These are phyloP conservation scores for Drosophila hamatofila DNA, from an alignment of 2,888 invertebrate species.

Conservation along the genomic window DNA sequence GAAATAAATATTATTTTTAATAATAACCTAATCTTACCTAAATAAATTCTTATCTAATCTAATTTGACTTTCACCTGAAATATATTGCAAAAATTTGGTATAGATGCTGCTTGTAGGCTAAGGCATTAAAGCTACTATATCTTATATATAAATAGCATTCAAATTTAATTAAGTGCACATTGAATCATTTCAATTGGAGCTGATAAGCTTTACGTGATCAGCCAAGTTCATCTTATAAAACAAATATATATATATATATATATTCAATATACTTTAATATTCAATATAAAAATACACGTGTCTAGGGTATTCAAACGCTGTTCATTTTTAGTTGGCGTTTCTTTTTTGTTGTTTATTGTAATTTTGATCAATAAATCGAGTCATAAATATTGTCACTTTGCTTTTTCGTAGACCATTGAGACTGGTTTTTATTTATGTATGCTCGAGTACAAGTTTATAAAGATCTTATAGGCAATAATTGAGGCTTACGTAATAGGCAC, in stretches of 20 bases:
- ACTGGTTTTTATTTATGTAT: constrained; percentile 29
- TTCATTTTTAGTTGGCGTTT: neutral
- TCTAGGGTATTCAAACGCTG: constrained; percentile 16
- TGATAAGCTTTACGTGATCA: neutral
- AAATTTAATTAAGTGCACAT: neutral
- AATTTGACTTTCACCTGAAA: neutral
- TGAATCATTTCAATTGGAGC: no score
- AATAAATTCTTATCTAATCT: constrained; percentile 10
- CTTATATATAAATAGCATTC: neutral
- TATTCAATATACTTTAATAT: no score
- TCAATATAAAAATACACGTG: no score
- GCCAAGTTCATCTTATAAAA: neutral
- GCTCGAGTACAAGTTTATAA: constrained; percentile 36
- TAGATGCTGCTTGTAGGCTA: neutral
- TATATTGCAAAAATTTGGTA: neutral
- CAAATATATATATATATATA: neutral
- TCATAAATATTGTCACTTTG: constrained; percentile 51
- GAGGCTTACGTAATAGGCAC: constrained; percentile 70
- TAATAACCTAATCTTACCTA: neutral
- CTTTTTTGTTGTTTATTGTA: constrained; percentile 27
- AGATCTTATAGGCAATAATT: constrained; percentile 54
- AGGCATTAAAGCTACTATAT: neutral
- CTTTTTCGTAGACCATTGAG: constrained; percentile 24
- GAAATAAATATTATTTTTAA: neutral
- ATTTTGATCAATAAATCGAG: constrained; percentile 34